Evolutionary conservation across 2,797 vertebrate genomes (phyloP), one percentile per base, ranked within the genome.

Genomic region (Limosa lapponica): DNA sequence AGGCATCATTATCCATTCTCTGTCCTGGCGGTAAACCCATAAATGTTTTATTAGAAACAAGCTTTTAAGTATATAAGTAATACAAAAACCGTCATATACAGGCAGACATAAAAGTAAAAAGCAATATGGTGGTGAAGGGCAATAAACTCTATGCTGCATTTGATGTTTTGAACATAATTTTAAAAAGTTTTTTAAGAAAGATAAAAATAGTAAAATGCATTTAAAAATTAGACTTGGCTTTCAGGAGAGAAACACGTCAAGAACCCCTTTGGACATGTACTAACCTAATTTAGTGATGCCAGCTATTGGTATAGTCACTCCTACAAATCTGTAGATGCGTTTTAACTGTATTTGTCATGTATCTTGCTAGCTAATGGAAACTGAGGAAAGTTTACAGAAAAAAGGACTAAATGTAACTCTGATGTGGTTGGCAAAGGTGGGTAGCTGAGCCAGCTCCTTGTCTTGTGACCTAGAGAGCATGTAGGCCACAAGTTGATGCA

Each of bases 41-140:
- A 89, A 73, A 39, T 88, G 25, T 81, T 84, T 94, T 93, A 87
- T 89, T 96, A 87, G 41, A 85, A 79, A 84, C 16, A 91, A 90
- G 20, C 3, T 84, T 86, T 48, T 41, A 89, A 80, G 30, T 75
- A 15, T 36, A 5, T 25, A 65, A 73, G 43, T 82, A 73, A 87
- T 16, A 83, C 49, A 72, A 93, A 93, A 70, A 43, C 13, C 11
- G 39, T 86, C 28, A 54, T 54, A 75, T 14, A 77, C 11, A 32
- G 11, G 24, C 49, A 87, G 34, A 70, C 8, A 43, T 46, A 78
- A 86, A 54, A n/a, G 41, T 86, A 62, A 77, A 93, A 96, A 66
- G 13, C 24, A 70, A 0, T 55, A 64, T 32, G 37, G 23, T 43
- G 58, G 23, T 39, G 11, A 58, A 1, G 4, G 28, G 16, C 39